Percentiles rank a stretch among this genome's conserved stretches.
phyloP scores from a whole-genome alignment of 1,140 invertebrate species.

The Drosophila teissieri region DNA sequence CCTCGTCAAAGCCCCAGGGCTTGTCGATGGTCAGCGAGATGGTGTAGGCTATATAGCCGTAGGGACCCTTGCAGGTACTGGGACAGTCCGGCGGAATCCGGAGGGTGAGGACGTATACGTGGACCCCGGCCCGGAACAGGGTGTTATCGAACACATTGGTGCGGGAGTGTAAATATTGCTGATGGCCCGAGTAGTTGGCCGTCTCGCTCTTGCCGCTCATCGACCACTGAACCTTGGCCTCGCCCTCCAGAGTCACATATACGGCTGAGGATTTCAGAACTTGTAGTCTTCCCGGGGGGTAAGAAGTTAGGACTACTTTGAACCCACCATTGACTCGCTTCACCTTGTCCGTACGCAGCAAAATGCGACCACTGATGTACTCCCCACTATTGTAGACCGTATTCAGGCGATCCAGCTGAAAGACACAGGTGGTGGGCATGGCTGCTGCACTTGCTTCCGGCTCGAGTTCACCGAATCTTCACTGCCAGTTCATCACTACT shows the following conservation, averaged over 20 bases:
- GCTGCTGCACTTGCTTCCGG: conserved; percentile 14
- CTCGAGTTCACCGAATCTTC: conserved; percentile 6
- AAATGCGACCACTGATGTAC: conserved; percentile 75
- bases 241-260: conserved; percentile 78
- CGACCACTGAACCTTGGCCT: conserved; percentile 82
- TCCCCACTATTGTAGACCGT: conserved; percentile 78
- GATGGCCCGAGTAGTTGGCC: conserved; percentile 78
- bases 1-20: conserved; percentile 91
- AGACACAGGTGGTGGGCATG: conserved; percentile 81
- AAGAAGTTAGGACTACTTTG: background rate
- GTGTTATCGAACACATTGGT: conserved; percentile 81
- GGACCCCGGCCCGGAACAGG: conserved; percentile 86
- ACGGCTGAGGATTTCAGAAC: conserved; percentile 54
- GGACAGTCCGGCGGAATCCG: conserved; percentile 87
- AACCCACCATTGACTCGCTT: conserved; percentile 79
- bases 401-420: conserved; percentile 81
- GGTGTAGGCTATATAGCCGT: conserved; percentile 89
- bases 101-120: conserved; percentile 85
- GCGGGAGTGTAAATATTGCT: conserved; percentile 79
- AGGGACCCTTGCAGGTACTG: conserved; percentile 90
- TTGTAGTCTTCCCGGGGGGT: background rate
- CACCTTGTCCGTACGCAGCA: conserved; percentile 76
- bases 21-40: conserved; percentile 89
- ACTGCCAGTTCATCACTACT: conserved; percentile 11
- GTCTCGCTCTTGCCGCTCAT: conserved; percentile 81